Base-by-base conservation (phyloP, 2,888 invertebrate genomes). In the Drosophila siamana region DNA sequence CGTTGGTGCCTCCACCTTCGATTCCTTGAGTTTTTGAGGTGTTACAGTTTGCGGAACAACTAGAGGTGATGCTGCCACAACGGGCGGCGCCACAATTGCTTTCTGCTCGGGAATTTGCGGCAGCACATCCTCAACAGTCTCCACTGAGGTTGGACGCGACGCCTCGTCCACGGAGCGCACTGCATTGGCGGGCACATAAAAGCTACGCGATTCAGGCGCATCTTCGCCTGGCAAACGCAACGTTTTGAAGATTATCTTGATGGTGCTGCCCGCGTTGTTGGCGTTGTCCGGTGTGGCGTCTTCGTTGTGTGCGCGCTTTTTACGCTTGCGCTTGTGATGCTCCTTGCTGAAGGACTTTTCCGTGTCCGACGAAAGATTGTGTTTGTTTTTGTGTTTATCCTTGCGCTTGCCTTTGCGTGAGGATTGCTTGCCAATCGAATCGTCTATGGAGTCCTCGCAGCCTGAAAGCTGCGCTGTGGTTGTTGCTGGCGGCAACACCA, bases 141-240 rank as follows among this genome's bases (percentile, higher is more conserved):
- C 92, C 30, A 91, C 92, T 1, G 92, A 92, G 22, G 91, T 90
- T 8, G 92, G 92, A 0, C 92, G 89, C 4, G 92, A 92, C 4
- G 89, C 91, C 55, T 91, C 91, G 54, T 91, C 91, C 15, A 90
- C 90, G 3, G 91, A 91, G 8, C 92, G 90, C 8, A 92, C 92
- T 75, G 91, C 91, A 79, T 92, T 95, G 5, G 95, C 95, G 0
- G 95, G 95, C 8, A 96, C 95, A 88, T 96, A 95, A 90, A 96
- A 96, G 93, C 96, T 95, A 89, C 96, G 96, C 0, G 96, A 95
- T 88, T 95, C 96, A 1, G 97, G 96, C 61, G 96, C 96, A 15
- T 96, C 96, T 86, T 96, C 92, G 13, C 92, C 92, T 0, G 92
- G 92, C 55, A 91, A 69, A 7, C 92, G 92, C 19, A 92, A 64